phyloP scores from a whole-genome alignment of 2,797 vertebrate genomes.

The Sebastes baramenuke region DNA sequence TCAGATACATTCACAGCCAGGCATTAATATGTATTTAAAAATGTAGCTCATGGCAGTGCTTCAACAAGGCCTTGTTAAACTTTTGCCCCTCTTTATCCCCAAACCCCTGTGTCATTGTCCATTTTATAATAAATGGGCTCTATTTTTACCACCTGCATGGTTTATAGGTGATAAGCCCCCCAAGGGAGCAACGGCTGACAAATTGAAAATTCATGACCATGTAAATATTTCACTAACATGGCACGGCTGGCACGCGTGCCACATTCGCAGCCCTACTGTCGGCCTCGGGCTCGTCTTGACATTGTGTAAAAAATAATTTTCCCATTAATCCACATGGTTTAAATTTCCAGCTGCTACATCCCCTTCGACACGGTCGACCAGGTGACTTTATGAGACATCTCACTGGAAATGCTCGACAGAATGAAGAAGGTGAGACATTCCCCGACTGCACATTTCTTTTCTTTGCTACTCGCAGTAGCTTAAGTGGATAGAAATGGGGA shows the following conservation, averaged over 20 bases:
- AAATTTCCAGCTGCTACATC: conserved; percentile 44
- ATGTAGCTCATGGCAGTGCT: background rate
- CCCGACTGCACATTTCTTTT: conserved; percentile 42
- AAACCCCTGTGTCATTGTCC: conserved; percentile 23
- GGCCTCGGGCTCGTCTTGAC: conserved; percentile 52
- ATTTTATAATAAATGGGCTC: conserved; percentile 44
- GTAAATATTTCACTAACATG: conserved; percentile 70
- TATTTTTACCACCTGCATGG: conserved; percentile 49
- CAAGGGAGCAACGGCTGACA: conserved; percentile 48
- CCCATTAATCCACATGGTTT: conserved; percentile 57
- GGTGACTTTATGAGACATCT: conserved; percentile 49
- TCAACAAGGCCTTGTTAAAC: conserved; percentile 27
- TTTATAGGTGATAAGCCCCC: conserved; percentile 56
- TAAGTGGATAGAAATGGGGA: conserved; percentile 33
- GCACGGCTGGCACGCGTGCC: conserved; percentile 20
- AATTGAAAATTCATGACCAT: conserved; percentile 68
- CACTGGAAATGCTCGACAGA: conserved; percentile 30
- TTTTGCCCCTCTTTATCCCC: conserved; percentile 16
- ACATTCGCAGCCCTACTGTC: conserved; percentile 23
- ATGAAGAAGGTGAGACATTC: conserved; percentile 3
- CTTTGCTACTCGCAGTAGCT: conserved; percentile 28
- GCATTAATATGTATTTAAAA: background rate
- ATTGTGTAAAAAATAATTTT: conserved; percentile 39
- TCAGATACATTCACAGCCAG: background rate
- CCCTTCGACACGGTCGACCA: conserved; percentile 43